Percentiles rank a stretch among this genome's conserved stretches.
These are phyloP conservation scores for Leguminivora glycinivorella DNA, from an alignment of 1,140 invertebrate species.

Conservation along the genomic window DNA sequence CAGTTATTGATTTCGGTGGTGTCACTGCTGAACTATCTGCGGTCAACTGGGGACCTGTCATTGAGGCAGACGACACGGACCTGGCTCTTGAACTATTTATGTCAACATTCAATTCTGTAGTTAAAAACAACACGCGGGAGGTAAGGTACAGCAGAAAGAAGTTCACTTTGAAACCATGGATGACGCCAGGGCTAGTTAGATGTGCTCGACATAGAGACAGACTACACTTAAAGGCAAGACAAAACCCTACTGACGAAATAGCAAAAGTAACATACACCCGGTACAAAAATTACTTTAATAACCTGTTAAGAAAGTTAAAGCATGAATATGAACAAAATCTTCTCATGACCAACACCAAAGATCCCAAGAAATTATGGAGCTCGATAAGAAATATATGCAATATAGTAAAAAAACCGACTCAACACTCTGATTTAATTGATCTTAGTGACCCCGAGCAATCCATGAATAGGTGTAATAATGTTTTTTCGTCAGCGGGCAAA, in stretches of 20 bases:
- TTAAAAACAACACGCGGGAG: not conserved
- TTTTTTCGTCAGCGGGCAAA: not conserved
- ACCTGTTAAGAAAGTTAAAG: not conserved
- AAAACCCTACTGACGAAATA: not conserved
- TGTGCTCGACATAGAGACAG: slow-evolving; percentile 2
- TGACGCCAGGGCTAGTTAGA: not conserved
- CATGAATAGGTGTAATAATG: not conserved
- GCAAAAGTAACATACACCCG: not conserved
- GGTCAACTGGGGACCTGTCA: not conserved
- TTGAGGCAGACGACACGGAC: not conserved
- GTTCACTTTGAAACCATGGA: not conserved
- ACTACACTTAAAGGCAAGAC: not conserved
- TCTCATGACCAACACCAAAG: not conserved
- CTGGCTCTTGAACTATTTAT: not conserved
- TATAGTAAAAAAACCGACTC: not conserved
- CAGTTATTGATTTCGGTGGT: not conserved
- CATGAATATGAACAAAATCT: not conserved
- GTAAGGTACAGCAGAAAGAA: not conserved
- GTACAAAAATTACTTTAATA: not conserved
- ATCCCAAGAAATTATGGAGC: not conserved
- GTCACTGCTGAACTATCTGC: not conserved
- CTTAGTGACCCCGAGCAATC: not conserved
- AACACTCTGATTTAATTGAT: not conserved
- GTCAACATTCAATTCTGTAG: too few species aligned
- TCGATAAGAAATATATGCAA: not conserved